Conservation (phyloP, 2,113 vertebrate species). For the Leptodactylus fuscus region DNA sequence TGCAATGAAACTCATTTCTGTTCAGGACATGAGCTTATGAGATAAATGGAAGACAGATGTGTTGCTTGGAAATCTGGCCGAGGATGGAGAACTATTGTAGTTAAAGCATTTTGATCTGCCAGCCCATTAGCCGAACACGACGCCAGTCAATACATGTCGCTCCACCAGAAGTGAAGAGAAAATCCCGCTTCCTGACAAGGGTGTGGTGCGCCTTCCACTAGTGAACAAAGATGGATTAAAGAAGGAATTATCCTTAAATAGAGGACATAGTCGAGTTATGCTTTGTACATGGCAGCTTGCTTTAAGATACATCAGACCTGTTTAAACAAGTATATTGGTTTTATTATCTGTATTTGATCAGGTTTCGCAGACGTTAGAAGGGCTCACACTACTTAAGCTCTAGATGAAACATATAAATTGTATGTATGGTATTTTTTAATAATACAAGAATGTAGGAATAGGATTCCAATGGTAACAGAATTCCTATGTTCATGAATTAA, state of each 20-base stretch:
- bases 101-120: slow-evolving; percentile 2
- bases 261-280: not conserved
- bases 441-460: not conserved
- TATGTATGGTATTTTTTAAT: too few species aligned
- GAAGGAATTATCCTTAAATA: not conserved
- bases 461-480: not conserved
- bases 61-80: not conserved
- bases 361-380: not conserved
- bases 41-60: slow-evolving; percentile 34
- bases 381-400: too few species aligned
- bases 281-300: not conserved
- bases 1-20: slow-evolving; percentile 16
- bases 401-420: too few species aligned
- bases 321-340: not conserved
- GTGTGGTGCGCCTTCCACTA: not conserved
- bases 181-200: not conserved
- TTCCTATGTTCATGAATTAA: not conserved
- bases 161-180: not conserved
- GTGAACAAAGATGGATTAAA: slow-evolving; percentile 36
- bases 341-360: slow-evolving; percentile 17
- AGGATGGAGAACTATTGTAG: slow-evolving; percentile 34
- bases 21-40: not conserved
- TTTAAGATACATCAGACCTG: not conserved
- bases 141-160: slow-evolving; percentile 32
- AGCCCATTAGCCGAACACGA: slow-evolving; percentile 15